Percentiles rank a stretch among this genome's conserved stretches.
These are phyloP conservation scores for Bos javanicus DNA, from an alignment of 2,113 vertebrate genomes.

Conservation along the genomic window DNA sequence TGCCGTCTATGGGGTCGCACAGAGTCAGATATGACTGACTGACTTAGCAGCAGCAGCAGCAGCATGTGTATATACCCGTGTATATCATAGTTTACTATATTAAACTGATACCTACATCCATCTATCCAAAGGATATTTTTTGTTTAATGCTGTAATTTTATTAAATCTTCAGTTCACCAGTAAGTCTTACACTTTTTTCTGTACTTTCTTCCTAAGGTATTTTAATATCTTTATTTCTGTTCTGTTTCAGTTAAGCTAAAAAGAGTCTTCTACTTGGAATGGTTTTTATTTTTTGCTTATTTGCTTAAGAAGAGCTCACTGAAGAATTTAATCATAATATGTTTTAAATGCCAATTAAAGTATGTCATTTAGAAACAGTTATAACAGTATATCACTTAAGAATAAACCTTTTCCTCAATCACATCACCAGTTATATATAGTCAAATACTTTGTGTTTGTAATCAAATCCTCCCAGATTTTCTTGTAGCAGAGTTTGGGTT, in stretches of 20 bases:
- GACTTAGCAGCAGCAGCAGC: too few relatives aligned
- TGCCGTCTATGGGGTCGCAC: too few relatives aligned
- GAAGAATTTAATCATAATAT: background rate
- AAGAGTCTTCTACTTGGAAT: background rate
- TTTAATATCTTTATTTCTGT: background rate
- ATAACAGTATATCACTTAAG: background rate
- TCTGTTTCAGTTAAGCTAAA: background rate
- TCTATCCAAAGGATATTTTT: background rate
- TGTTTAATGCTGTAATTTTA: background rate
- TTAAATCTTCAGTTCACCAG: background rate
- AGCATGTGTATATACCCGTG: background rate
- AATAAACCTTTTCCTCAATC: background rate
- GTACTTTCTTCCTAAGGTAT: background rate
- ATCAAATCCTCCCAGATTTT: background rate
- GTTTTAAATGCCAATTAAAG: constrained; percentile 34
- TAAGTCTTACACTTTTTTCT: background rate
- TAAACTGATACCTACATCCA: background rate
- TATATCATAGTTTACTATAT: background rate
- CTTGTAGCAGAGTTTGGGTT: background rate
- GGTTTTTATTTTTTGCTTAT: background rate
- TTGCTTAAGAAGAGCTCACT: constrained; percentile 1
- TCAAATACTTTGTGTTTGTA: background rate
- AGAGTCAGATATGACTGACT: fast-evolving
- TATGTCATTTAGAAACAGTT: constrained; percentile 6
- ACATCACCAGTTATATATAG: background rate